phyloP scores from a whole-genome alignment of 2,113 vertebrate genomes.

The Cyphomyrus discorhynchus region DNA sequence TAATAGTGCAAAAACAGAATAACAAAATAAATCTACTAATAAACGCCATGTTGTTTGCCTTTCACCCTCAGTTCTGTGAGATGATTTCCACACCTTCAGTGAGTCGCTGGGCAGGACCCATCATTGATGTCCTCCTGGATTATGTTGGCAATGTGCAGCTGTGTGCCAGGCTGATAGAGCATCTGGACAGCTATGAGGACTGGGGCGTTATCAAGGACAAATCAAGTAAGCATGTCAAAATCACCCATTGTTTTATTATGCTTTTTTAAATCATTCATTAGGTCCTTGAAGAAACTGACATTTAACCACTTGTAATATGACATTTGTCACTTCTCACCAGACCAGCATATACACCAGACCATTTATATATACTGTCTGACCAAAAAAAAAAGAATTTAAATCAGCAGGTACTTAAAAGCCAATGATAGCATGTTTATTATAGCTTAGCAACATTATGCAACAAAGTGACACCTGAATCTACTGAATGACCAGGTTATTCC shows the following conservation, averaged over 20 bases:
- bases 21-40: no score
- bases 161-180: conserved; percentile 75
- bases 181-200: conserved; percentile 78
- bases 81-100: conserved; percentile 74
- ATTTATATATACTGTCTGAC: background rate
- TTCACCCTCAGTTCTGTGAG: conserved; percentile 78
- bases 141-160: conserved; percentile 81
- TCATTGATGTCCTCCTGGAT: conserved; percentile 86
- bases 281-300: background rate
- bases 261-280: background rate
- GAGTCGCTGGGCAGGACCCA: conserved; percentile 72
- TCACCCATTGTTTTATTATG: background rate
- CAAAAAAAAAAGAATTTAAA: no score
- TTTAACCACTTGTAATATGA: background rate
- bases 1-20: no score
- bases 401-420: no score
- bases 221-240: conserved; percentile 64
- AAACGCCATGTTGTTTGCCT: background rate
- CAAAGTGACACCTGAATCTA: no score
- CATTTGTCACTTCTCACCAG: background rate
- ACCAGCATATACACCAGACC: background rate
- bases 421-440: no score
- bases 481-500: no score
- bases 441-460: no score
- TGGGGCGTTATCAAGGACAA: conserved; percentile 78